phyloP scores from a whole-genome alignment of 2,797 vertebrate species.

The Cyprinella venusta region DNA sequence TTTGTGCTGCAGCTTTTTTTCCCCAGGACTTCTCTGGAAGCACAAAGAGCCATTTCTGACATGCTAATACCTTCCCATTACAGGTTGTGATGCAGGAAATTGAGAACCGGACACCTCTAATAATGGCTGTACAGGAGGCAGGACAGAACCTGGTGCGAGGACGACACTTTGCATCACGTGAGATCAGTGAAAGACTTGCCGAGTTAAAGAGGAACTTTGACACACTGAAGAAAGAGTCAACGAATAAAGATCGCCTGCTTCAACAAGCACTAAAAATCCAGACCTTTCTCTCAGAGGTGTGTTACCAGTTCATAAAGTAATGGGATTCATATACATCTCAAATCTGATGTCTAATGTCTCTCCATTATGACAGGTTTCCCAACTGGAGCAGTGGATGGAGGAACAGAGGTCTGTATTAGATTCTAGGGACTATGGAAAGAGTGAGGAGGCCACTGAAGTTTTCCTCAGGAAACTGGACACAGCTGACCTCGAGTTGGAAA shows the following conservation, averaged over 20 bases:
- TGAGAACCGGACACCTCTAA: constrained; percentile 76
- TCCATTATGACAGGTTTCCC: constrained; percentile 77
- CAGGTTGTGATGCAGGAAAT: constrained; percentile 86
- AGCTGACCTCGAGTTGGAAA: constrained; percentile 81
- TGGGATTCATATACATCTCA: background rate
- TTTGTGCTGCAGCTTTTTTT: too few relatives aligned
- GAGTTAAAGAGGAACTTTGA: constrained; percentile 78
- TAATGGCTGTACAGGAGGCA: constrained; percentile 78
- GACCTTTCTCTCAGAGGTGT: constrained; percentile 82
- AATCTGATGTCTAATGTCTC: background rate
- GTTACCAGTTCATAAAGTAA: background rate
- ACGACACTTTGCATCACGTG: constrained; percentile 79
- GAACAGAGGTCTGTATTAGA: constrained; percentile 77
- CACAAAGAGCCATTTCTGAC: constrained; percentile 7
- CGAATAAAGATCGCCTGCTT: constrained; percentile 73
- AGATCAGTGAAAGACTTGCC: constrained; percentile 77
- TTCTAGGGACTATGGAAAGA: constrained; percentile 79
- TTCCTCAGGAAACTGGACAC: constrained; percentile 82
- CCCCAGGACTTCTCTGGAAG: background rate
- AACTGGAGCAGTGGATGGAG: constrained; percentile 84
- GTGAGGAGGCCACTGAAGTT: constrained; percentile 79
- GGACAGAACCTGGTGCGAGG: constrained; percentile 82
- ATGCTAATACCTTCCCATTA: background rate
- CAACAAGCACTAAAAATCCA: constrained; percentile 82
- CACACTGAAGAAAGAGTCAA: constrained; percentile 73